A percentile compares a stretch with the other conserved stretches of the same genome.
phyloP scores from a whole-genome alignment of 2,888 invertebrate genomes.

The Crepidodera aurea region DNA sequence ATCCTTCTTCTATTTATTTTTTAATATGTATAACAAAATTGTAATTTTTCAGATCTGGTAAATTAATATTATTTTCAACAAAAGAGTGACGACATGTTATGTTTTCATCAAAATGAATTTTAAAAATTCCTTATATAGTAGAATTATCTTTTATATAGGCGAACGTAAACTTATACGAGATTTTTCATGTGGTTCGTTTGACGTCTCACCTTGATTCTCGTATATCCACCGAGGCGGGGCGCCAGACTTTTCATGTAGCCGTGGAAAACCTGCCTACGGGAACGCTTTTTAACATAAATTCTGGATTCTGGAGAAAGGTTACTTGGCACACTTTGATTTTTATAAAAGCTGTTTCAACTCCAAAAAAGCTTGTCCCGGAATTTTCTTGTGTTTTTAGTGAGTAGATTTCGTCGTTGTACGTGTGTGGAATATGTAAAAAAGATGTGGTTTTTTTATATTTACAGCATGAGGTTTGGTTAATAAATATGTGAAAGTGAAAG shows the following conservation, averaged over 20 bases:
- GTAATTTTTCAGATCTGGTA: no score
- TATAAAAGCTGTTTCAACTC: conserved; percentile 1
- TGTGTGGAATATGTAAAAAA: not conserved
- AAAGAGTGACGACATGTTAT: no score
- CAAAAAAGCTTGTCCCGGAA: not conserved
- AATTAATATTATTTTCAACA: no score
- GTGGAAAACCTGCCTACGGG: conserved; percentile 1
- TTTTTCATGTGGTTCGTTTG: not conserved
- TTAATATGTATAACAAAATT: no score
- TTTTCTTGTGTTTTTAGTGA: not conserved
- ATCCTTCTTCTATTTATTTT: no score
- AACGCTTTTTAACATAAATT: not conserved
- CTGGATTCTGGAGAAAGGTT: not conserved
- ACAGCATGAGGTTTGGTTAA: not conserved
- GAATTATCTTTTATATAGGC: not conserved
- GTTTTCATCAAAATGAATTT: no score
- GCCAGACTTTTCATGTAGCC: not conserved
- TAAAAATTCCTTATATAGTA: not conserved
- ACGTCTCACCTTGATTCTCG: not conserved
- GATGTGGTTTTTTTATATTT: not conserved
- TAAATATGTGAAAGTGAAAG: not conserved
- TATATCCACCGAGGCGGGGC: not conserved
- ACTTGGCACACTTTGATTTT: conserved; percentile 1
- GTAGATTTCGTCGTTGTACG: not conserved
- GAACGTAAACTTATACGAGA: not conserved